phyloP scores from a whole-genome alignment of 2,113 vertebrate genomes.

The Nematolebias whitei region DNA sequence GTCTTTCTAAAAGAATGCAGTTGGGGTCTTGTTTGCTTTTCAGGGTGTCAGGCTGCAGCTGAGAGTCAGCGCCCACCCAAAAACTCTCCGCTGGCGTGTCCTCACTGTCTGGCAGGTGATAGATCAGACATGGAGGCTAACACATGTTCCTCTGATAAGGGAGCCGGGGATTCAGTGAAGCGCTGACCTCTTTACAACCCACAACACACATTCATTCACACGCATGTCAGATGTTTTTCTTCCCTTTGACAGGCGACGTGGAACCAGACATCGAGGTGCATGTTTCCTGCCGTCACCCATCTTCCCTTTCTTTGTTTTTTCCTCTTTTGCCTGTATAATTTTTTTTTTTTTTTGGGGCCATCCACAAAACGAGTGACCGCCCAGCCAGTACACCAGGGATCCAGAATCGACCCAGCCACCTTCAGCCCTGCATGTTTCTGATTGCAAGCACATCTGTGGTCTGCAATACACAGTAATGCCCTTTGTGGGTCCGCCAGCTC shows the following conservation, averaged over 20 bases:
- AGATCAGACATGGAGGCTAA: conserved; percentile 67
- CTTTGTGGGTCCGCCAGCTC: conserved; percentile 43
- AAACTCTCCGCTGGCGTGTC: conserved; percentile 55
- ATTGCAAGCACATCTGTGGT: conserved; percentile 53
- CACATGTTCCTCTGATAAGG: conserved; percentile 68
- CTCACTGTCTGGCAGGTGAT: conserved; percentile 76
- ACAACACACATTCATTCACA: conserved; percentile 34
- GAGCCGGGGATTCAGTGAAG: conserved; percentile 56
- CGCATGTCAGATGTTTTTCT: conserved; percentile 55
- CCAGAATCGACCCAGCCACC: conserved; percentile 34
- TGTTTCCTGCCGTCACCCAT: conserved; percentile 6
- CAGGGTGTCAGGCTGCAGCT: conserved; percentile 47
- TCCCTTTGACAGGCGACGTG: conserved; percentile 40
- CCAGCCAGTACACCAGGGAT: conserved; percentile 11
- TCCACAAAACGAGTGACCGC: conserved; percentile 5
- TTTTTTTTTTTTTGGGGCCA: background rate
- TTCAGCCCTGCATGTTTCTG: conserved; percentile 53
- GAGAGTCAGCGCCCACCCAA: conserved; percentile 64
- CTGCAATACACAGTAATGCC: conserved; percentile 43
- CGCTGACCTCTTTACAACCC: conserved; percentile 61
- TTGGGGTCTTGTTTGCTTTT: conserved; percentile 49
- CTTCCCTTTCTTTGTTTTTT: background rate
- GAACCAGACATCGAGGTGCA: conserved; percentile 35
- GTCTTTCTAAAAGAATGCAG: conserved; percentile 23
- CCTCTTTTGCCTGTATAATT: background rate